Conservation (phyloP, 2,888 invertebrate genomes). For the Apamea epomidion region DNA sequence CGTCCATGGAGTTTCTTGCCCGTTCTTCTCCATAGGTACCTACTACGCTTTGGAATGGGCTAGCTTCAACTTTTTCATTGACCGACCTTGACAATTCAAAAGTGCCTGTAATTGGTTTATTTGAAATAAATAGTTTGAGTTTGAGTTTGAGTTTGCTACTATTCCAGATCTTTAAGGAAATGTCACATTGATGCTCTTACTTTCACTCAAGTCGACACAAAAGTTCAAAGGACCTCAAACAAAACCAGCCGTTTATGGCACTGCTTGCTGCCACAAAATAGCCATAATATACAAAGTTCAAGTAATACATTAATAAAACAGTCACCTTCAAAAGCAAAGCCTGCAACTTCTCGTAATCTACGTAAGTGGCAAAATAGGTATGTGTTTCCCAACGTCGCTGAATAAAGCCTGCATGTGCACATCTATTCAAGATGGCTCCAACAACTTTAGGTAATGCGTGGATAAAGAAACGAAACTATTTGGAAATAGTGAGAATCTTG, state of each 20-base stretch:
- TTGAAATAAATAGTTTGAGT: no score
- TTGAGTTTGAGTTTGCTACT: no score
- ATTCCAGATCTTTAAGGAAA: not conserved
- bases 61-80: no score
- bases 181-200: not conserved
- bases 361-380: conserved; percentile 41
- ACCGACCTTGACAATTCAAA: no score
- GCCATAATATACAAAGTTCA: conserved; percentile 35
- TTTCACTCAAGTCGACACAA: not conserved
- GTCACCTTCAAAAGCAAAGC: conserved; percentile 37
- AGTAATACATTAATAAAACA: conserved; percentile 38
- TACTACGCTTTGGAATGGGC: no score
- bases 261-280: conserved; percentile 20
- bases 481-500: conserved; percentile 18
- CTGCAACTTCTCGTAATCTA: conserved; percentile 17
- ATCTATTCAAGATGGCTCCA: conserved; percentile 49
- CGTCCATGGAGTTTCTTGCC: no score
- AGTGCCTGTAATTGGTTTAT: no score
- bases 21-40: no score
- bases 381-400: conserved; percentile 43
- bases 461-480: conserved; percentile 38
- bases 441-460: conserved; percentile 38
- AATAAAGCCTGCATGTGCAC: conserved; percentile 49
- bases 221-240: not conserved
- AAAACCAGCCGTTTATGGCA: not conserved